Base-by-base conservation (phyloP, 1,140 invertebrate species). In the Diachasma alloeum region DNA sequence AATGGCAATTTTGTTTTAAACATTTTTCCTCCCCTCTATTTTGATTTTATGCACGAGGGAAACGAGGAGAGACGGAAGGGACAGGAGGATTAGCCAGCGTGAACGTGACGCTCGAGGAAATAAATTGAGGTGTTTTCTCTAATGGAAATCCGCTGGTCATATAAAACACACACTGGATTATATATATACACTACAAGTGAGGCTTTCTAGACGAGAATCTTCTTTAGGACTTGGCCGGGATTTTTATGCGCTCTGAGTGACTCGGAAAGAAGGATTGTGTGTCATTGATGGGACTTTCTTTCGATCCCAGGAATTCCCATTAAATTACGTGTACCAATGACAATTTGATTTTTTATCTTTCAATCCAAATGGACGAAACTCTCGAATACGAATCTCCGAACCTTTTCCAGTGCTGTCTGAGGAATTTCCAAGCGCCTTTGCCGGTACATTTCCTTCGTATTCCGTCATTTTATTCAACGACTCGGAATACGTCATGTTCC, bases 71-170 rank as follows among this genome's bases (percentile, higher is more conserved):
- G 11, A 15, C 6, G 63, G 15, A 17, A 36, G 19, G 15, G n/a
- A 59, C 15, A 13, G 42, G 19, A 46, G 36, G 24, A 68, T 9
- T 66, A 36, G 4, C 13, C 22, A 24, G 42, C 56, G 66, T 75
- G 44, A 77, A 66, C 48, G 68, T 73, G 70, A 77, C 66, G 53
- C 72, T 74, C 63, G 72, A 75, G 48, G 76, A 77, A 77, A 77
- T 77, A 77, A 77, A 77, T 77, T 53, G 26, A 72, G 63, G 67
- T 77, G 74, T 53, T 63, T 83, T 84, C 83, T 84, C 84, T 85
- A 85, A 86, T 82, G 82, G 83, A 85, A 85, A 86, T 86, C 84
- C 70, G 70, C 76, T 77, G 72, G 72, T 68, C 56, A 56, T 31
- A 75, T 15, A 48, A 69, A 69, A 63, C 39, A 72, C 46, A 42